Evolutionary conservation across 1,140 invertebrate species (phyloP).

Genomic region (Tetragonula clypearis): DNA sequence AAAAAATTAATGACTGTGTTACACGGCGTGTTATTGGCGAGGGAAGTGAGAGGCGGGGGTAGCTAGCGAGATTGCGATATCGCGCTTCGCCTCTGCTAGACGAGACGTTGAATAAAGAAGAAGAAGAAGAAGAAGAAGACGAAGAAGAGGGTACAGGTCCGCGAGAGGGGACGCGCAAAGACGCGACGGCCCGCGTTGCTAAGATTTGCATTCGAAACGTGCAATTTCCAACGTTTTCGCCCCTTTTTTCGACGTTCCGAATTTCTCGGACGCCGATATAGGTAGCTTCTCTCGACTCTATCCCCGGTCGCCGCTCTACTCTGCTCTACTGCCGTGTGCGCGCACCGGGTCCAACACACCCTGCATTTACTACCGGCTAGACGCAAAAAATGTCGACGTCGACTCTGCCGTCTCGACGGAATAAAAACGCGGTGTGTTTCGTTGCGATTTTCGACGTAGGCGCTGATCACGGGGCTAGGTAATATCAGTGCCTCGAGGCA

Average conservation of each 20-base stretch:
- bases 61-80: too few species aligned
- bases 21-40: neutral
- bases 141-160: too few species aligned
- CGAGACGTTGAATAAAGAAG: too few species aligned
- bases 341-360: constrained; percentile 62
- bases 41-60: too few species aligned
- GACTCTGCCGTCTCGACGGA: constrained; percentile 38
- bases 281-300: constrained; percentile 47
- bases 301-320: constrained; percentile 17
- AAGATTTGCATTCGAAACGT: constrained; percentile 77
- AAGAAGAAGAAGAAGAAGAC: too few species aligned
- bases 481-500: constrained; percentile 75
- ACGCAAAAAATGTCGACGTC: constrained; percentile 77
- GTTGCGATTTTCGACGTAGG: constrained; percentile 72
- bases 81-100: too few species aligned
- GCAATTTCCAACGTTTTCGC: constrained; percentile 75
- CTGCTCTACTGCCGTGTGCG: constrained; percentile 1
- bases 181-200: too few species aligned
- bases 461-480: constrained; percentile 73
- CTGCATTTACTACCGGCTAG: constrained; percentile 81
- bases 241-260: constrained; percentile 65
- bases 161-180: too few species aligned
- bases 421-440: constrained; percentile 41
- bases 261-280: constrained; percentile 47
- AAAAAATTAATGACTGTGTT: constrained; percentile 46